Evolutionary conservation across 35 echinoderm and acorn worm species (phyloP).

Genomic region (Lytechinus pictus): DNA sequence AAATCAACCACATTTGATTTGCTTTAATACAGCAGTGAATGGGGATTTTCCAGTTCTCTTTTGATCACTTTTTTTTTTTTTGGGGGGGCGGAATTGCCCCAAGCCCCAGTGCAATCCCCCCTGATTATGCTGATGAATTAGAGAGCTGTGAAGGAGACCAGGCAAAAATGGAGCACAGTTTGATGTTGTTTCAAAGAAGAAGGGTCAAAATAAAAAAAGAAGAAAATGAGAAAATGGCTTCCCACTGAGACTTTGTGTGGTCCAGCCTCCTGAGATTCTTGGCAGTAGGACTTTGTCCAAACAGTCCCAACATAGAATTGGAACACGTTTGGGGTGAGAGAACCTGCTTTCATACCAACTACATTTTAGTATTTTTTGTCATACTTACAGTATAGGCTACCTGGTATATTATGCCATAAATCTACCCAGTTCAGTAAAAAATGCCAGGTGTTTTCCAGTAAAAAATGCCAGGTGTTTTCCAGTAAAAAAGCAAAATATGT

Average conservation of each 20-base stretch:
- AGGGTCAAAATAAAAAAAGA: neutral
- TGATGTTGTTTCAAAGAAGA: conserved; percentile 30
- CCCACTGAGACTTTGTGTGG: conserved; percentile 51
- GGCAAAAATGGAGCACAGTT: conserved; percentile 21
- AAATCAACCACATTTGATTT: too few species aligned
- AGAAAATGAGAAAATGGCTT: conserved; percentile 43
- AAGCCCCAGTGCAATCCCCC: too few species aligned
- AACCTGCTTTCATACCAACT: too few species aligned
- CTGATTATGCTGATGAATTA: neutral
- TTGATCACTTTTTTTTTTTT: neutral
- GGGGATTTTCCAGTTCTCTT: neutral
- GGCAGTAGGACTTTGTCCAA: conserved; percentile 48
- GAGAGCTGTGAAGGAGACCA: conserved; percentile 18
- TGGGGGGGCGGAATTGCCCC: too few species aligned
- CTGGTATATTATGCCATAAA: too few species aligned
- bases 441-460: too few species aligned
- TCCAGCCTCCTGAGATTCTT: conserved; percentile 27
- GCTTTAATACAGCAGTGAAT: neutral
- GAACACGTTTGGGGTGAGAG: neutral
- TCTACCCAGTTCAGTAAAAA: too few species aligned
- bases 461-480: too few species aligned
- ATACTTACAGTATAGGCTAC: too few species aligned
- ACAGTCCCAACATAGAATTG: neutral
- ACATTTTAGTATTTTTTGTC: too few species aligned
- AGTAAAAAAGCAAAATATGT: too few species aligned